Base-by-base conservation (phyloP, 2,797 vertebrate genomes). In the Centropyge bicolor region DNA sequence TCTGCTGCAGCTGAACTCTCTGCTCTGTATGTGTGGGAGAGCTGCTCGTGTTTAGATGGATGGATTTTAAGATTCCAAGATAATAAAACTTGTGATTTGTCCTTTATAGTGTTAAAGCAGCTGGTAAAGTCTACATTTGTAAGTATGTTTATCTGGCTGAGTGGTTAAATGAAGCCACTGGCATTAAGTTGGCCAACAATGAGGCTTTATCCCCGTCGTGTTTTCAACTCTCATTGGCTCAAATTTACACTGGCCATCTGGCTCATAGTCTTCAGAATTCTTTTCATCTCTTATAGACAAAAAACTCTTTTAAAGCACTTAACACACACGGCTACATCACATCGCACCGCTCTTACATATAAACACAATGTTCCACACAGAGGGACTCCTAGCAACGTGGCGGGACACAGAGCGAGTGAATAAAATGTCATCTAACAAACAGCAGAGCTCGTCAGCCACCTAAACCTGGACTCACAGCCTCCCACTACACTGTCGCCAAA, bases 351-450 rank as follows among this genome's bases (percentile, higher is more conserved):
- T 90, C 86, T 86, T 56, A 59, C 83, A 85, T 86, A 80, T 89
- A 89, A 92, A 93, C 93, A 91, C 84, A 86, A 81, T 86, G 84
- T 74, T 72, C 74, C 81, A 79, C 82, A 84, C 82, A 85, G 48
- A 78, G 65, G 59, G 90, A 81, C 70, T 83, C 95, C 87, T 93
- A 93, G 94, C 94, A 94, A 95, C 94, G 24, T 69, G 76, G 82
- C 52, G 40, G 73, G 86, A 86, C 31, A 80, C 80, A 65, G 74
- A 88, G 80, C 0, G 59, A 66, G 80, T 77, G 84, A 88, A 91
- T 86, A 86, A 89, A 91, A 84, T 80, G 87, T 68, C 70, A 65
- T 67, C 81, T 61, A 87, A 81, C 82, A 86, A 86, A 86, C 63
- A 6, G 40, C 40, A 51, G 52, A 78, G 67, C 77, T 76, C 49